Evolutionary conservation across 2,888 invertebrate species (phyloP).

Genomic region (Ochropacha duplaris): DNA sequence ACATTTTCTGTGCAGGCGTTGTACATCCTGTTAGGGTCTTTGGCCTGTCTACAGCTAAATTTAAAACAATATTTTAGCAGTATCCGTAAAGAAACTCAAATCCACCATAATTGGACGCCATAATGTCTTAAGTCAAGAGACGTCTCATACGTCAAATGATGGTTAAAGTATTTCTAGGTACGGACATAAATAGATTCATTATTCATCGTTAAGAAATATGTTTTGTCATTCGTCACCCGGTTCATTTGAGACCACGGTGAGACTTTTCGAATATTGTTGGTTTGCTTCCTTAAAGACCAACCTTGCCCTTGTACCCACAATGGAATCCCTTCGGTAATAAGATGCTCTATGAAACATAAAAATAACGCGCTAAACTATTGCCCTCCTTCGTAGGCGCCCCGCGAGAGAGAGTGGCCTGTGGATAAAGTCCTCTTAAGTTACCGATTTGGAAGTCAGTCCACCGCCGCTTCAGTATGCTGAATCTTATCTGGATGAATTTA

Average conservation of each 20-base stretch:
- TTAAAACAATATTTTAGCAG: neutral
- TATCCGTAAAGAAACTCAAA: neutral
- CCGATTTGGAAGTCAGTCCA: too few species aligned
- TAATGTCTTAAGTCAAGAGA: neutral
- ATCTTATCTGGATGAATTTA: too few species aligned
- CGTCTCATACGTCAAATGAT: neutral
- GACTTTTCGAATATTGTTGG: neutral
- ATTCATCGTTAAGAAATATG: constrained; percentile 1
- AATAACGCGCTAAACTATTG: too few species aligned
- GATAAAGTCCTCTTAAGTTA: too few species aligned
- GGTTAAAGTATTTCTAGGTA: neutral
- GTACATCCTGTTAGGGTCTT: neutral
- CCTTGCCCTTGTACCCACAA: too few species aligned
- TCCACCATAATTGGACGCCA: neutral
- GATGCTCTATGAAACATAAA: too few species aligned
- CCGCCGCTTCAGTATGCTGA: too few species aligned
- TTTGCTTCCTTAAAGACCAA: neutral
- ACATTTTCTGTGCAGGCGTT: neutral
- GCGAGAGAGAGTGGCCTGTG: too few species aligned
- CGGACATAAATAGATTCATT: neutral
- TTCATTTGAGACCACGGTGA: too few species aligned
- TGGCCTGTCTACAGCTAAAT: neutral
- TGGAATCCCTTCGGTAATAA: too few species aligned
- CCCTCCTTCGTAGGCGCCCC: too few species aligned
- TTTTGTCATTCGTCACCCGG: neutral